Evolutionary conservation across 1,140 invertebrate species (phyloP).

Genomic region (Samia ricini): DNA sequence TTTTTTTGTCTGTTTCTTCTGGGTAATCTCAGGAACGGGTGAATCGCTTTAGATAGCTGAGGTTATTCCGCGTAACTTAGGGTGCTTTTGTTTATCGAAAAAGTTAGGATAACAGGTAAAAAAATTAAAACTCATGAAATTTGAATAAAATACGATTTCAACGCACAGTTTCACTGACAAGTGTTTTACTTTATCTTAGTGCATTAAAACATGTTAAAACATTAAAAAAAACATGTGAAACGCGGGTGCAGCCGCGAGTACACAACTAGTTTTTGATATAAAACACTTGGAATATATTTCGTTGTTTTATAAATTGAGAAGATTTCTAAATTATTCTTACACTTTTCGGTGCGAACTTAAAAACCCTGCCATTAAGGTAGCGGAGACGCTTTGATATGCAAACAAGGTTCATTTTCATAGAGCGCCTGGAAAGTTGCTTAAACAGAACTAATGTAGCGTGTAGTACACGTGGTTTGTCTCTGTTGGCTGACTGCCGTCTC

Average conservation of each 20-base stretch:
- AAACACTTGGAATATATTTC: conserved; percentile 1
- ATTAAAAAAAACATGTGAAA: no score
- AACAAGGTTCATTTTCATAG: conserved; percentile 17
- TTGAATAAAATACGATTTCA: no score
- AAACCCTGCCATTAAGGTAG: neutral
- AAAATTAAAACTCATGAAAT: no score
- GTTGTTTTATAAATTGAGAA: neutral
- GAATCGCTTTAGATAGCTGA: no score
- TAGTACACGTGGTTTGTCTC: conserved; percentile 30
- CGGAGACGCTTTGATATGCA: conserved; percentile 12
- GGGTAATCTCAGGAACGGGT: no score
- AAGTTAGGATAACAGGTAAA: no score
- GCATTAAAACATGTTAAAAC: no score
- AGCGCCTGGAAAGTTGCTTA: conserved; percentile 20
- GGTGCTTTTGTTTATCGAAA: no score
- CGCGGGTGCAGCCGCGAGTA: neutral
- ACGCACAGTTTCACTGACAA: no score
- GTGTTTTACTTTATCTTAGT: no score
- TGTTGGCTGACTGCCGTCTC: conserved; percentile 5
- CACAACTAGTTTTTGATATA: neutral
- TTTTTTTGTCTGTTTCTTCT: no score
- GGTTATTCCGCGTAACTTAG: no score
- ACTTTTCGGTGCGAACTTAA: neutral
- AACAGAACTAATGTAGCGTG: conserved; percentile 25
- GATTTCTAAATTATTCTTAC: conserved; percentile 1